Base-by-base conservation (phyloP, 1,140 invertebrate species). In the Calosoma granatense region DNA sequence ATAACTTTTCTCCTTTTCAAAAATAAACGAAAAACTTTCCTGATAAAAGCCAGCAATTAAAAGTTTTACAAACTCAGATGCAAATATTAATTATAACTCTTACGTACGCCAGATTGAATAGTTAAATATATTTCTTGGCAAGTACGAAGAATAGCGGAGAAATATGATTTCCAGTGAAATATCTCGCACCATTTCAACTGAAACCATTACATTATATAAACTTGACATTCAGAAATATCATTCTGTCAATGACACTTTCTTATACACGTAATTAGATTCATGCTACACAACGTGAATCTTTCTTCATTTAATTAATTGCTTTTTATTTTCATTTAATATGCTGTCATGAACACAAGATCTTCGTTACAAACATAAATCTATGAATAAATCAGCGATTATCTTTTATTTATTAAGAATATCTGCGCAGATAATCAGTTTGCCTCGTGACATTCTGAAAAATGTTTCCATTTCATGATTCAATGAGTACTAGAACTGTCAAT, bases 1-100 rank as follows among this genome's bases (percentile, higher is more conserved):
- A 47, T 47, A 47, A 47, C 41, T 47, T 47, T 47, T 47, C 9
- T 47, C 3, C 15, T 47, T 12, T 47, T 47, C 17, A 9, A 47
- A 47, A 47, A 47, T 47, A 47, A 47, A 12, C 4, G 9, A 47
- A 12, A 47, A 47, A 47, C 41, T 47, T 47, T 47, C 17, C 41
- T 11, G 41, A 47, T 47, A 47, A 47, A 47, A 47, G 41, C 41
- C 41, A 47, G 41, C 41, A 47, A 47, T 47, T 47, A 47, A 47
- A 47, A 47, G 41, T 47, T 47, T 11, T 47, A 30, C 15, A 47
- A 47, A 47, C 41, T 47, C 41, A 17, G 15, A 47, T 47, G 41
- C 17, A 47, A 47, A 47, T 47, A 47, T 47, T 47, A 47, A 47
- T 47, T 47, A 47, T 4, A 47, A 47, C 17, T 47, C 41, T 47